Evolutionary conservation across 2,113 vertebrate species (phyloP).

Genomic region (Megalops atlanticus): DNA sequence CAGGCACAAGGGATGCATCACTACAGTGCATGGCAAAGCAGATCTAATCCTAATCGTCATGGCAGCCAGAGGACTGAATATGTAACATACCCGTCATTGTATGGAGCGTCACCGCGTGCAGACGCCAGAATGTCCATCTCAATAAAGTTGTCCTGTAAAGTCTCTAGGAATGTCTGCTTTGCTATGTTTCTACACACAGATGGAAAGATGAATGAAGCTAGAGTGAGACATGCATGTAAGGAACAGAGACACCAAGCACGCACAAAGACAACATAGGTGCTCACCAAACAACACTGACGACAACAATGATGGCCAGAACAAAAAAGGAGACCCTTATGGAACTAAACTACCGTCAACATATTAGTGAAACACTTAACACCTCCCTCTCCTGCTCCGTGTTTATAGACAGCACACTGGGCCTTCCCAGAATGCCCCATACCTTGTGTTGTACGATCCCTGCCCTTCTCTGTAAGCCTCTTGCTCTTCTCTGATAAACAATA

Average conservation of each 20-base stretch:
- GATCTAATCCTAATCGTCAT: constrained; percentile 41
- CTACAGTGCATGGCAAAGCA: constrained; percentile 54
- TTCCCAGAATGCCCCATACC: constrained; percentile 57
- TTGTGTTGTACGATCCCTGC: constrained; percentile 79
- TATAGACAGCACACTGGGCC: constrained; percentile 31
- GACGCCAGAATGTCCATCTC: constrained; percentile 99
- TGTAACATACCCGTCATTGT: constrained; percentile 94
- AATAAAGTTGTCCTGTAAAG: constrained; percentile 99
- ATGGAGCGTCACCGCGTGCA: constrained; percentile 88
- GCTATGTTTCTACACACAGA: constrained; percentile 99
- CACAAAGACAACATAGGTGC: constrained; percentile 42
- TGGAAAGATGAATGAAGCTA: constrained; percentile 94
- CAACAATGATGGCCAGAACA: constrained; percentile 39
- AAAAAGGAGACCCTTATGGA: constrained; percentile 66
- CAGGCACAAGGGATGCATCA: constrained; percentile 8
- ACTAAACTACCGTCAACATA: constrained; percentile 57
- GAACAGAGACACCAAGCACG: constrained; percentile 48
- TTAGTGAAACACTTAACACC: constrained; percentile 57
- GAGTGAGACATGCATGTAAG: constrained; percentile 87
- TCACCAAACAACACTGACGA: constrained; percentile 43
- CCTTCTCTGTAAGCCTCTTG: constrained; percentile 77
- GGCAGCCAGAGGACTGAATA: constrained; percentile 52
- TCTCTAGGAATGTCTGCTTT: constrained; percentile 99
- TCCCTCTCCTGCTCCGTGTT: constrained; percentile 42
- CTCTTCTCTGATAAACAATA: constrained; percentile 81